Base-by-base conservation (phyloP, 2,888 invertebrate species). In the Agrochola lychnidis region DNA sequence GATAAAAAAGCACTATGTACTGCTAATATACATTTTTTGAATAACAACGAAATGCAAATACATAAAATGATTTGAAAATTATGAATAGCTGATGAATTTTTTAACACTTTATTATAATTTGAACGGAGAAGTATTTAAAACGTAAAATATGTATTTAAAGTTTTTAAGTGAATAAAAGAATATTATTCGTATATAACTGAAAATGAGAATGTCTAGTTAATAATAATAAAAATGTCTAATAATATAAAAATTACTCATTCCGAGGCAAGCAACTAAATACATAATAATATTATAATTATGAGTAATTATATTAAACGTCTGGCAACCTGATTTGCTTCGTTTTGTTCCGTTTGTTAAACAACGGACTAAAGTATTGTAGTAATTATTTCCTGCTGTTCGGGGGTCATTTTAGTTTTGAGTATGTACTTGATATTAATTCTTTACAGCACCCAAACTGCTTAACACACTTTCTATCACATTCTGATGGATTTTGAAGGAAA, bases 301-400 rank as follows among this genome's bases (percentile, higher is more conserved):
- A 42, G 4, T 77, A 62, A 77, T 56, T 62, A 56, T 56, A 56
- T 63, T 82, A 75, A 76, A 63, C 62, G 22, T 75, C 62, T 82
- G 82, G 82, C 62, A 76, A 63, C 61, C 45, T 74, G 30, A 48
- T 40, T 78, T 51, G 22, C 53, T 76, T 77, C 62, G 62, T 77
- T 78, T 82, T 81, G 81, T 77, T 81, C 25, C 25, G 61, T 81
- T 73, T 73, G 61, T 45, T 73, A 22, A 40, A 81, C 53, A 77
- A 16, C 19, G 40, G 12, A 82, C 48, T n/a, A 12, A 36, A 40
- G 7, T 48, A 40, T 61, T 76, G 9, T 19, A 51, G 25, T 63
- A 12, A 9, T 76, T 40, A 57, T 76, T 76, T 77, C 64, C 59
- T 66, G 53, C 42, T 74, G 14, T 56, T 56, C 16, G 10, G 14